Percentiles rank a stretch among this genome's conserved stretches.
Evolutionary conservation across 2,888 invertebrate species (phyloP).

Genomic region (Idaea dimidiata): DNA sequence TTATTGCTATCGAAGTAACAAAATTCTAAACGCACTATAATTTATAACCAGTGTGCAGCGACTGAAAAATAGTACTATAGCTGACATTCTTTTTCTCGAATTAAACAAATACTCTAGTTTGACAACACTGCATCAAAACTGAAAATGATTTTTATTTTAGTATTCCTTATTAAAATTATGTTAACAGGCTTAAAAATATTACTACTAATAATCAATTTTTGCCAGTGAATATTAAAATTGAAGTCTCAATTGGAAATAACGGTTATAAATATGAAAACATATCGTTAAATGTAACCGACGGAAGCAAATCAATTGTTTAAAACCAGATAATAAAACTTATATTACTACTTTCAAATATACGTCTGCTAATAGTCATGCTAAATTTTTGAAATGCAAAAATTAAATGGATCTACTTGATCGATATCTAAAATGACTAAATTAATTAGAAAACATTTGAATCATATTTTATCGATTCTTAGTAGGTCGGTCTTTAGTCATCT

Average conservation of each 20-base stretch:
- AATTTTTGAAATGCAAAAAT: slow-evolving; percentile 7
- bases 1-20: too few species aligned
- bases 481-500: background rate
- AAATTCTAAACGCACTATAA: too few species aligned
- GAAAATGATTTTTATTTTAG: too few species aligned
- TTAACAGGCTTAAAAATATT: background rate
- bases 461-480: background rate
- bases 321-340: background rate
- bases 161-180: too few species aligned
- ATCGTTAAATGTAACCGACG: background rate
- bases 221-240: background rate
- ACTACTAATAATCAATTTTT: background rate
- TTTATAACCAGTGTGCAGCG: background rate
- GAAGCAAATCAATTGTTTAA: background rate
- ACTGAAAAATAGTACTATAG: background rate
- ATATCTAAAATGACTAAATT: background rate
- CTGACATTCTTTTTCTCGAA: too few species aligned
- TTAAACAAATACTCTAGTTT: too few species aligned
- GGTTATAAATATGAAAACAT: background rate
- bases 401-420: background rate
- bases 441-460: background rate
- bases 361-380: slow-evolving; percentile 19
- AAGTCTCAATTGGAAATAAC: background rate
- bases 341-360: background rate
- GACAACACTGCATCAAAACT: too few species aligned